phyloP scores from a whole-genome alignment of 2,113 vertebrate species.

The Oreochromis spilurus region DNA sequence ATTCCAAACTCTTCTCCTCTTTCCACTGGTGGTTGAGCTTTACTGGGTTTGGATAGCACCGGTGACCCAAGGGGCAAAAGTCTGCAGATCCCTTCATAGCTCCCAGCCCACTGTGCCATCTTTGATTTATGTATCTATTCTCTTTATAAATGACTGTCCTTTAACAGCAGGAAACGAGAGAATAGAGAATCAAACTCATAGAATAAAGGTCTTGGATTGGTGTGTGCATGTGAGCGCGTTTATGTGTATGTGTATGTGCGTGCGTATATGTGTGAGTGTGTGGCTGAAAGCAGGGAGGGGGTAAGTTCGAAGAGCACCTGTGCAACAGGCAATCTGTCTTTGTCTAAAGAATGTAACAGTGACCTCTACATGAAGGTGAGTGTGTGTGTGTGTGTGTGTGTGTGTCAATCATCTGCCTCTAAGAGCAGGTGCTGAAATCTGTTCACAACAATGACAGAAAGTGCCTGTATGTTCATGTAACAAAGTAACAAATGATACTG shows the following conservation, averaged over 20 bases:
- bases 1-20: neutral
- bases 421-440: constrained; percentile 37
- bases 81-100: constrained; percentile 49
- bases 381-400: neutral
- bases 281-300: neutral
- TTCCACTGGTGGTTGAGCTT: neutral
- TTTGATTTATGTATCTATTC: constrained; percentile 69
- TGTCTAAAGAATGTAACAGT: constrained; percentile 56
- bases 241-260: neutral
- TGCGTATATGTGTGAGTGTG: neutral
- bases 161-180: constrained; percentile 47
- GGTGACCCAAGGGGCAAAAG: constrained; percentile 57
- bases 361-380: constrained; percentile 56
- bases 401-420: neutral
- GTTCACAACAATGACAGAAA: neutral
- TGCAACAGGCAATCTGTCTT: constrained; percentile 48
- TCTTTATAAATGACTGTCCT: constrained; percentile 65
- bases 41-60: constrained; percentile 60
- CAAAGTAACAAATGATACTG: neutral
- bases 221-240: neutral
- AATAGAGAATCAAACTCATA: neutral
- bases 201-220: neutral
- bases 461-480: neutral
- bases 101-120: constrained; percentile 12
- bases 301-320: constrained; percentile 38